phyloP scores from a whole-genome alignment of 2,113 vertebrate species.

The Cyprinus carpio region DNA sequence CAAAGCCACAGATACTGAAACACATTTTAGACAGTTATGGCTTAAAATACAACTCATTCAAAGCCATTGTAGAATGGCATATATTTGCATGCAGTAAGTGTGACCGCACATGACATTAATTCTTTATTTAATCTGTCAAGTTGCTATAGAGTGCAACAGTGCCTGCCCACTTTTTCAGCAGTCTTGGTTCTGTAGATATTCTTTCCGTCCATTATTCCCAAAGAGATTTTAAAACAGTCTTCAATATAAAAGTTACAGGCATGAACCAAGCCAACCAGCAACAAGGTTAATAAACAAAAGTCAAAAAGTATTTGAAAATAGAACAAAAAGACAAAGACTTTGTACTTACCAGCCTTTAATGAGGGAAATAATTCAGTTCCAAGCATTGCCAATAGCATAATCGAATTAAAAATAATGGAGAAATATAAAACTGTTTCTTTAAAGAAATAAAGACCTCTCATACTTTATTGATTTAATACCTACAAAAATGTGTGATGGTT shows the following conservation, averaged over 20 bases:
- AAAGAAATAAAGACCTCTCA: not conserved
- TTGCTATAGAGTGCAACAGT: not conserved
- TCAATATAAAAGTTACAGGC: not conserved
- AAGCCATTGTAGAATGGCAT: not conserved
- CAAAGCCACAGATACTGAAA: conserved; percentile 3
- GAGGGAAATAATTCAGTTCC: too few relatives aligned
- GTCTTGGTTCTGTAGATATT: not conserved
- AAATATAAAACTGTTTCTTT: too few relatives aligned
- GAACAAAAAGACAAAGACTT: not conserved
- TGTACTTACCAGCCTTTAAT: too few relatives aligned
- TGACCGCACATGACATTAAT: not conserved
- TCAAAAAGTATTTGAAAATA: not conserved
- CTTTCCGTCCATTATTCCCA: not conserved
- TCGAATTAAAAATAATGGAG: too few relatives aligned
- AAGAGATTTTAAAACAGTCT: not conserved
- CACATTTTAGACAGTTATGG: not conserved
- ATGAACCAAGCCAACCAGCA: not conserved
- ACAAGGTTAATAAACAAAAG: not conserved
- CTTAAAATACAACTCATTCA: not conserved
- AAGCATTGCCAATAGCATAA: too few relatives aligned
- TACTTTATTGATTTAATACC: not conserved
- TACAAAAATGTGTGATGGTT: not conserved
- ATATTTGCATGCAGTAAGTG: not conserved
- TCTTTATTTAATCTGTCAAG: not conserved
- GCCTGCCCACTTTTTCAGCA: not conserved